phyloP scores from a whole-genome alignment of 1,140 invertebrate species.

The Condylostylus longicornis region DNA sequence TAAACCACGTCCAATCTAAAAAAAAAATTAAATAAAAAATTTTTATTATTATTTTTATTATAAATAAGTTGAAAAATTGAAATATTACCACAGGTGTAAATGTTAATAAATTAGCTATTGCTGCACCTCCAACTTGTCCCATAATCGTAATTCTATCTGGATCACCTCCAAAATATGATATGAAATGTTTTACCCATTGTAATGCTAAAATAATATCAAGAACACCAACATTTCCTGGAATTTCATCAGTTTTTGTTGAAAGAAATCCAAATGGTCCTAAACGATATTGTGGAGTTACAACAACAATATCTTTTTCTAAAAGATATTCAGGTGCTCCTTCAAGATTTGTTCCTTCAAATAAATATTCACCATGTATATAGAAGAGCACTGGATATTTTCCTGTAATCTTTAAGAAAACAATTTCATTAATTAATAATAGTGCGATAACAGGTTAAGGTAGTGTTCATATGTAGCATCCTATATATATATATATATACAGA shows the following conservation, averaged over 20 bases:
- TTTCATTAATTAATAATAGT: too few relatives aligned
- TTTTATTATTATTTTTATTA: background rate
- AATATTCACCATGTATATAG: conserved; percentile 30
- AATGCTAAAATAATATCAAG: conserved; percentile 47
- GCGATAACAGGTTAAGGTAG: too few relatives aligned
- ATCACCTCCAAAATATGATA: conserved; percentile 49
- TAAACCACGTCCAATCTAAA: conserved; percentile 16
- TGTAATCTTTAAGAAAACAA: conserved; percentile 4
- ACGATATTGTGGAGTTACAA: conserved; percentile 69
- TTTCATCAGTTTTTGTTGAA: conserved; percentile 36
- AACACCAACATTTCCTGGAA: conserved; percentile 53
- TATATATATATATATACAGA: background rate
- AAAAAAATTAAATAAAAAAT: conserved; percentile 1
- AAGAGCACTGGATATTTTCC: conserved; percentile 20
- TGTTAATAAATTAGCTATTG: conserved; percentile 33
- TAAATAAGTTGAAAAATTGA: background rate
- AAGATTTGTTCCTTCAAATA: conserved; percentile 33
- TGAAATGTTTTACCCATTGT: conserved; percentile 46
- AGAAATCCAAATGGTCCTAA: conserved; percentile 42
- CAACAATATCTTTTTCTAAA: conserved; percentile 55
- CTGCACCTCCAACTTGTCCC: conserved; percentile 44
- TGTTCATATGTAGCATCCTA: too few relatives aligned
- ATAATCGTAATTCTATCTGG: conserved; percentile 40
- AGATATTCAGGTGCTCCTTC: conserved; percentile 57
- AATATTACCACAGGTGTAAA: conserved; percentile 27